Conservation (phyloP, 2,888 invertebrate species). For the Hybos culiciformis region DNA sequence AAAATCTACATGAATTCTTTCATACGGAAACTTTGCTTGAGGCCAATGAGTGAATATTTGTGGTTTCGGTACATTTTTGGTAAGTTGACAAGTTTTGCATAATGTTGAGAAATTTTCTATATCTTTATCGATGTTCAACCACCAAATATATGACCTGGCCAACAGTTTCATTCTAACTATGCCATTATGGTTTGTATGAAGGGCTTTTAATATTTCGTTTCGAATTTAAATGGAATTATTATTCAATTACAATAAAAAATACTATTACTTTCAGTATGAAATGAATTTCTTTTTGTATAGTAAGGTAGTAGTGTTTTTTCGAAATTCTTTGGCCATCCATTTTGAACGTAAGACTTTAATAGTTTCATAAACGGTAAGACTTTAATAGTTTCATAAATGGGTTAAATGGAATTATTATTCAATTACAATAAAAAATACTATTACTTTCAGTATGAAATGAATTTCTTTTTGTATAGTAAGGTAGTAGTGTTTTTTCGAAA, state of each 20-base stretch:
- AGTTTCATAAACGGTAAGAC: no score
- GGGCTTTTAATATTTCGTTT: slow-evolving; percentile 10
- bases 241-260: slow-evolving; percentile 13
- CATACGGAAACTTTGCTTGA: slow-evolving; percentile 9
- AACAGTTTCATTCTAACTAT: slow-evolving; percentile 21
- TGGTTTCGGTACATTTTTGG: neutral
- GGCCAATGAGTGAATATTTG: slow-evolving; percentile 6
- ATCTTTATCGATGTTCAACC: slow-evolving; percentile 20
- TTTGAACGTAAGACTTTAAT: no score
- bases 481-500: slow-evolving; percentile 1
- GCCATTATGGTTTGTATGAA: slow-evolving; percentile 20
- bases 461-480: slow-evolving; percentile 6
- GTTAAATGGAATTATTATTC: slow-evolving; percentile 14
- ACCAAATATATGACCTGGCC: slow-evolving; percentile 21
- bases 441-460: slow-evolving; percentile 9
- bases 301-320: neutral
- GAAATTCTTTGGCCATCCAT: slow-evolving; percentile 9
- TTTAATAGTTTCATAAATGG: slow-evolving; percentile 10
- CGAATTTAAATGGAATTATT: slow-evolving; percentile 12
- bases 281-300: slow-evolving; percentile 7
- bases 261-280: slow-evolving; percentile 9
- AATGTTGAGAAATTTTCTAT: slow-evolving; percentile 17
- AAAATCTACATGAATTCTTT: slow-evolving; percentile 14
- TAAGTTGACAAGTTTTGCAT: slow-evolving; percentile 12
- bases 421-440: slow-evolving; percentile 11